Conservation (phyloP, 2,113 vertebrate genomes). For the Salvelinus alpinus region DNA sequence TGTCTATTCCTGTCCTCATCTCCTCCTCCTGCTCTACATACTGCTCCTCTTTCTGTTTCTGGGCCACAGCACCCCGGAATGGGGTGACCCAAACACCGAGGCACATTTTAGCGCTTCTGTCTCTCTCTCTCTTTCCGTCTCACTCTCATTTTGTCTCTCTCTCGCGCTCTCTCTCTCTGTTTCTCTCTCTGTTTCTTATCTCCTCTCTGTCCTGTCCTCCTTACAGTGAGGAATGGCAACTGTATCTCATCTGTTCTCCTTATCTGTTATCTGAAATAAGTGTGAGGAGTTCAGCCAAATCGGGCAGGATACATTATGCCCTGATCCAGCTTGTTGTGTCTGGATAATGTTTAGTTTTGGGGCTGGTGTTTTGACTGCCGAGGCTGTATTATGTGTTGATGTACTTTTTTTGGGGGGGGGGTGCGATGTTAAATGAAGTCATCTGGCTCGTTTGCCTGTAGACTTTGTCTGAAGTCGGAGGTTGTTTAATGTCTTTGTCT, state of each 20-base stretch:
- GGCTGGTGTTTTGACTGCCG: slow-evolving; percentile 1
- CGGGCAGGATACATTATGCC: not conserved
- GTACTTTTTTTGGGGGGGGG: not conserved
- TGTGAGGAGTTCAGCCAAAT: too few species aligned
- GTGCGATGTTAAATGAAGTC: too few species aligned
- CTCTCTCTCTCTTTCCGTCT: too few species aligned
- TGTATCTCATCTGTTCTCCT: not conserved
- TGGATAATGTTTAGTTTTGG: not conserved
- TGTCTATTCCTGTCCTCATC: slow-evolving; percentile 50
- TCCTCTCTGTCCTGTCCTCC: not conserved
- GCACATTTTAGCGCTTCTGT: slow-evolving; percentile 23
- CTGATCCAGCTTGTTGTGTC: slow-evolving; percentile 7
- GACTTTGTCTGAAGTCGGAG: too few species aligned
- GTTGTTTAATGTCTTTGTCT: too few species aligned
- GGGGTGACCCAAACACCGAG: slow-evolving; percentile 42
- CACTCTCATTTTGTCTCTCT: too few species aligned
- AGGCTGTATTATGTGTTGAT: not conserved
- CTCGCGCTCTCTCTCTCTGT: too few species aligned
- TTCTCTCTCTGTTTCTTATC: not conserved
- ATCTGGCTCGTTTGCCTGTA: too few species aligned
- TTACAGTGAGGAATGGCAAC: too few species aligned
- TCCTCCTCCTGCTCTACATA: slow-evolving; percentile 44
- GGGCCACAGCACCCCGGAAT: slow-evolving; percentile 47
- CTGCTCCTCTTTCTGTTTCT: slow-evolving; percentile 33
- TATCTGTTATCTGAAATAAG: not conserved